Conservation (phyloP, 2,797 vertebrate genomes). For the Lepus townsendii region DNA sequence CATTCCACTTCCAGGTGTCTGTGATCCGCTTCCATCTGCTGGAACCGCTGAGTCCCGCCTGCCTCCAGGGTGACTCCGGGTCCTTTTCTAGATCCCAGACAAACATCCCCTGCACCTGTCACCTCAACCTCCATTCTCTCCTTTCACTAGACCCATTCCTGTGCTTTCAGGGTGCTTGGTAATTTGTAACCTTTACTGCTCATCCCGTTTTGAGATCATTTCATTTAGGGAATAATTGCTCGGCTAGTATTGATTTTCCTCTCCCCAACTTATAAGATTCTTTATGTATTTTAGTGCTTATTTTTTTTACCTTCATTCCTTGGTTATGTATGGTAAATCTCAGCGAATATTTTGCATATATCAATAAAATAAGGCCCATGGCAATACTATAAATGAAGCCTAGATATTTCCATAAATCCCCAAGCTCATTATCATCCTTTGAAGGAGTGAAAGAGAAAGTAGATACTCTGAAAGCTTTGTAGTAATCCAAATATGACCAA, state of each 20-base stretch:
- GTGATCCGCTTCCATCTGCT: background rate
- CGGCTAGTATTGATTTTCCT: background rate
- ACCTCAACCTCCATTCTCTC: background rate
- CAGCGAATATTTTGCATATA: background rate
- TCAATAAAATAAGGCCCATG: background rate
- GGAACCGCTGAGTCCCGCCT: background rate
- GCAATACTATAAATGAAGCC: background rate
- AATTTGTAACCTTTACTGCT: background rate
- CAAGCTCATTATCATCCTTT: background rate
- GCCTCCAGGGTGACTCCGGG: too few relatives aligned
- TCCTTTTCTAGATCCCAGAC: background rate
- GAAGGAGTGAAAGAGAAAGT: background rate
- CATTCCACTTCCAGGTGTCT: background rate
- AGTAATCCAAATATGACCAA: background rate
- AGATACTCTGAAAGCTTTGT: background rate
- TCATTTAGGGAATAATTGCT: background rate
- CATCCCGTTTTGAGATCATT: background rate
- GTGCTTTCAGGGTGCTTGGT: accelerated
- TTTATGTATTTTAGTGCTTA: background rate
- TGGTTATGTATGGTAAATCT: background rate
- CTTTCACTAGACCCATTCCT: background rate
- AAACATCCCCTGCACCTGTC: background rate
- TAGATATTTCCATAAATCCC: background rate
- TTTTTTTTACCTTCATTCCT: background rate
- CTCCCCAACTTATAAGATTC: background rate